Percentiles rank a stretch among this genome's conserved stretches.
phyloP scores from a whole-genome alignment of 2,888 invertebrate species.

The Limnephilus rhombicus region DNA sequence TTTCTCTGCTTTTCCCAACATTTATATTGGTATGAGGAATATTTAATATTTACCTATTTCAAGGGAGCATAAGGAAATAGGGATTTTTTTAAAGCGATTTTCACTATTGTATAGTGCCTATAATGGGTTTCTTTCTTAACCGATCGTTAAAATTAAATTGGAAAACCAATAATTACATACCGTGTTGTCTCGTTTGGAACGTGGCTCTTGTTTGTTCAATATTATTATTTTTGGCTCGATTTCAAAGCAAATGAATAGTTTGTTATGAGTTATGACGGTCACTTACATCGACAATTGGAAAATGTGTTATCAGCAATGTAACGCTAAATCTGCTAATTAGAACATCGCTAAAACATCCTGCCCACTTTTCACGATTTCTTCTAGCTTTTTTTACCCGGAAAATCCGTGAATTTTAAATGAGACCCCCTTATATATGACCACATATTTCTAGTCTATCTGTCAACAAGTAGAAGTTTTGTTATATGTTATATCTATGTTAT shows the following conservation, averaged over 20 bases:
- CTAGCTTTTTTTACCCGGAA: background rate
- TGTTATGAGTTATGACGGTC: background rate
- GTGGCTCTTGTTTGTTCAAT: background rate
- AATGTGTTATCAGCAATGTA: background rate
- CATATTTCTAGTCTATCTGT: background rate
- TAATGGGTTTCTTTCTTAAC: slow-evolving; percentile 29
- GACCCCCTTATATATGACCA: background rate
- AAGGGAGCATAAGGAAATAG: background rate
- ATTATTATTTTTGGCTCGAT: background rate
- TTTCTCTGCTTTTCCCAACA: background rate
- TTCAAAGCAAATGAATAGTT: background rate
- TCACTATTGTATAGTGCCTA: background rate
- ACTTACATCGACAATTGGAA: background rate
- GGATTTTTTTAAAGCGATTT: too few species aligned
- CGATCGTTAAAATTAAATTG: slow-evolving; percentile 19
- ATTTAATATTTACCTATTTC: too few species aligned
- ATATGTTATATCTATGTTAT: too few species aligned
- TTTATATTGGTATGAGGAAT: background rate
- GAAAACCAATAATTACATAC: background rate
- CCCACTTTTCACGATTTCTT: too few species aligned
- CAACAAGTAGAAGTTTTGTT: background rate
- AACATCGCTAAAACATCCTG: too few species aligned
- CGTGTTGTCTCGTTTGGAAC: background rate
- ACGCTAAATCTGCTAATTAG: background rate
- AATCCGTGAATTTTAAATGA: background rate